Evolutionary conservation across 2,113 vertebrate species (phyloP).

Genomic region (Halichoerus grypus): DNA sequence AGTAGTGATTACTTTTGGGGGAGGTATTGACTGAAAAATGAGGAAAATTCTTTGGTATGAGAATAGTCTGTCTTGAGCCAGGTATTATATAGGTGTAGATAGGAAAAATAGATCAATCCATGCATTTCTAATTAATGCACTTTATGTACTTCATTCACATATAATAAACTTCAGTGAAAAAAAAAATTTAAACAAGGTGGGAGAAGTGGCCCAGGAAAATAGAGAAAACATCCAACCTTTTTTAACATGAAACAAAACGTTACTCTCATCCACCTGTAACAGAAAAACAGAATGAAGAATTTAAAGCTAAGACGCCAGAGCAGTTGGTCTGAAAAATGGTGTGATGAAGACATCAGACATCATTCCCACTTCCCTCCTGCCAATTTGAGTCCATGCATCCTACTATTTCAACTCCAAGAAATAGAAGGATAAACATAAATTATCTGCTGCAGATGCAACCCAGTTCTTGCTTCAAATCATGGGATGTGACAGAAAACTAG

Average conservation of each 20-base stretch:
- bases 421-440: background rate
- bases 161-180: background rate
- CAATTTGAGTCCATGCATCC: background rate
- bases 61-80: background rate
- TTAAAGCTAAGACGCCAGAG: background rate
- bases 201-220: background rate
- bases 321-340: background rate
- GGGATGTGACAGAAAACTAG: background rate
- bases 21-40: background rate
- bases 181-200: background rate
- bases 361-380: no score
- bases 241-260: background rate
- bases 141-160: background rate
- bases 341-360: background rate
- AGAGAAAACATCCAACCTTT: background rate
- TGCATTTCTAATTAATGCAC: background rate
- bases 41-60: background rate
- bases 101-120: background rate
- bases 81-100: background rate
- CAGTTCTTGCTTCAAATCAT: background rate
- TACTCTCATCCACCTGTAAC: background rate
- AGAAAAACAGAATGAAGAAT: background rate
- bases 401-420: background rate
- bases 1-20: background rate
- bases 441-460: background rate